Percentiles rank a stretch among this genome's conserved stretches.
Conservation (phyloP, 2,797 vertebrate species). For the Gymnoscopelus microlampas region DNA sequence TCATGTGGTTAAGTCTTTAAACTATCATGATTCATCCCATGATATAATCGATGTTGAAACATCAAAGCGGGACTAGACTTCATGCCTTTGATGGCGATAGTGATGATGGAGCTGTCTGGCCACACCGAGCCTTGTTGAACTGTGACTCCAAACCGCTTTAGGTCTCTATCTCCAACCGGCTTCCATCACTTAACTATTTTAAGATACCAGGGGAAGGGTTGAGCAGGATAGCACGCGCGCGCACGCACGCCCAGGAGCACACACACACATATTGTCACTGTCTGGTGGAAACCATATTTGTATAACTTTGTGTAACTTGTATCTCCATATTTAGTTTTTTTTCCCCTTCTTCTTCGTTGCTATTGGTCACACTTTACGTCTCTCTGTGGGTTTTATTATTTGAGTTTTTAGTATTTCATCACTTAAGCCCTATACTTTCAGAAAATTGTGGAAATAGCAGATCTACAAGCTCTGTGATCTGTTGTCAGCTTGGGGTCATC, state of each 20-base stretch:
- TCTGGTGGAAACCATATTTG: no score
- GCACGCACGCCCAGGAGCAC: slow-evolving; percentile 12
- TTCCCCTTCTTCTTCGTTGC: no score
- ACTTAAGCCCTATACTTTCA: no score
- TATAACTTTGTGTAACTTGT: no score
- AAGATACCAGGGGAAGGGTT: slow-evolving; percentile 69
- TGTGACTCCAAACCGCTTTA: slow-evolving; percentile 71
- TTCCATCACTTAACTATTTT: slow-evolving; percentile 83
- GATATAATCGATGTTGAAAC: slow-evolving; percentile 27
- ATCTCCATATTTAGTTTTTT: no score
- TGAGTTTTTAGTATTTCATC: no score
- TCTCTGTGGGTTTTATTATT: no score
- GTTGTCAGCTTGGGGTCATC: no score
- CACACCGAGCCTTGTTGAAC: slow-evolving; percentile 75
- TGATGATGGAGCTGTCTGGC: slow-evolving; percentile 73
- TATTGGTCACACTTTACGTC: no score
- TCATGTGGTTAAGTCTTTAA: no score
- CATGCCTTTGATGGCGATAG: slow-evolving; percentile 72
- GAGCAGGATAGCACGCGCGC: slow-evolving; percentile 11
- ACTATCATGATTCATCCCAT: slow-evolving; percentile 39
- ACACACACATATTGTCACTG: slow-evolving; percentile 16
- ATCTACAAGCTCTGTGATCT: no score
- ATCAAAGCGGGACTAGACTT: slow-evolving; percentile 55
- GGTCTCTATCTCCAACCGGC: slow-evolving; percentile 71
- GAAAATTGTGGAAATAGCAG: no score